Evolutionary conservation across 2,113 vertebrate genomes (phyloP).

Genomic region (Marmota monax): DNA sequence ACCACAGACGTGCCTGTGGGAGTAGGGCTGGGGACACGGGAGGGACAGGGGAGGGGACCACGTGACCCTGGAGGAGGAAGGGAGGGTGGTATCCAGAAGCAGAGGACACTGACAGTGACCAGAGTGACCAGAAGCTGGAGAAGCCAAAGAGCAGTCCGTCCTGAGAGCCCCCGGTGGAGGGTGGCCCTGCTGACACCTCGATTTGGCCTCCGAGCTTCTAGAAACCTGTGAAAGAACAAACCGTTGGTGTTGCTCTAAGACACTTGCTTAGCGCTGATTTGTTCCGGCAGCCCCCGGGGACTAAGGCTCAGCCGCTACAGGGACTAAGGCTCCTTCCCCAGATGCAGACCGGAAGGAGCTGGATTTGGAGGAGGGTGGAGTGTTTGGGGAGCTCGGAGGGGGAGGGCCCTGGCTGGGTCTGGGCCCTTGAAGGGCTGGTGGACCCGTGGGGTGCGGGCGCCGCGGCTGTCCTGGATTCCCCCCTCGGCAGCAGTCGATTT

Average conservation of each 20-base stretch:
- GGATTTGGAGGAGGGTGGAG: not conserved
- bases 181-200: no score
- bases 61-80: not conserved
- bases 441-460: fast-evolving
- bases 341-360: not conserved
- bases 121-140: not conserved
- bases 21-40: not conserved
- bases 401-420: not conserved
- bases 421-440: fast-evolving
- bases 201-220: not conserved
- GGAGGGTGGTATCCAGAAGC: not conserved
- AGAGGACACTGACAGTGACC: no score
- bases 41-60: not conserved
- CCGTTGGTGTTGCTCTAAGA: not conserved
- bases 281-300: not conserved
- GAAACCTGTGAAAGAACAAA: not conserved
- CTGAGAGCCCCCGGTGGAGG: no score
- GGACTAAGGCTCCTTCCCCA: not conserved
- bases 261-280: not conserved
- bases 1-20: not conserved
- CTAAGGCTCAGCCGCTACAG: not conserved
- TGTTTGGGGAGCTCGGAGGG: not conserved
- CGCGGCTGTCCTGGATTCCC: not conserved
- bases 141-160: not conserved
- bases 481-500: not conserved